phyloP scores from a whole-genome alignment of 1,140 invertebrate genomes.

The Dermatophagoides farinae region DNA sequence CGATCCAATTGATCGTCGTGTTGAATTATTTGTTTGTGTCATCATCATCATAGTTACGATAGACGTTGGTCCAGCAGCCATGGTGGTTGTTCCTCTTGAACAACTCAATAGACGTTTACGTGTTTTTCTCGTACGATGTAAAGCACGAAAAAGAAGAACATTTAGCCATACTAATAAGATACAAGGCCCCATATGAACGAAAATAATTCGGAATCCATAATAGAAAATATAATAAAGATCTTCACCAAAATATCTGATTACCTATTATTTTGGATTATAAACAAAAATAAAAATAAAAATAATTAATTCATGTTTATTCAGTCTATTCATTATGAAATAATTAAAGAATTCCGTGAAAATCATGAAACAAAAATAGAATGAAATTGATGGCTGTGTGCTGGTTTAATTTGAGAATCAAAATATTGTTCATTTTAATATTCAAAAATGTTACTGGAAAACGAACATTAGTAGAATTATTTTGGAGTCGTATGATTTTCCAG shows the following conservation, averaged over 20 bases:
- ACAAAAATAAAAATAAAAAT: background rate
- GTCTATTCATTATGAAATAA: background rate
- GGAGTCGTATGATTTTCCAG: too few relatives aligned
- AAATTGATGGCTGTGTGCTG: too few relatives aligned
- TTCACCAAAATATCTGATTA: slow-evolving; percentile 17
- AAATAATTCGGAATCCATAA: slow-evolving; percentile 62
- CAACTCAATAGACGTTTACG: background rate
- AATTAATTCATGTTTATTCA: too few relatives aligned
- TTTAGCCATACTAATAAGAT: slow-evolving; percentile 68
- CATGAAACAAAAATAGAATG: too few relatives aligned
- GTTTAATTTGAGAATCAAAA: too few relatives aligned
- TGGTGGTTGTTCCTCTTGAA: background rate
- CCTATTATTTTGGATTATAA: background rate
- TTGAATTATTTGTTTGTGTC: background rate
- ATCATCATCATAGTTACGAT: background rate
- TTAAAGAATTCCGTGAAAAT: background rate
- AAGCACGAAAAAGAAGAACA: slow-evolving; percentile 57
- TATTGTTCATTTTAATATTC: too few relatives aligned
- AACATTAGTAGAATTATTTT: too few relatives aligned
- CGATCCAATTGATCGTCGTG: background rate
- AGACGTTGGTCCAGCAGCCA: background rate
- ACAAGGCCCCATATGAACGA: slow-evolving; percentile 73
- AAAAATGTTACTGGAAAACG: too few relatives aligned
- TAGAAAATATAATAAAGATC: slow-evolving; percentile 58
- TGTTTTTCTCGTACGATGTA: slow-evolving; percentile 29